These are phyloP conservation scores for Callipepla californica DNA, from an alignment of 2,113 vertebrate genomes.

Conservation along the genomic window DNA sequence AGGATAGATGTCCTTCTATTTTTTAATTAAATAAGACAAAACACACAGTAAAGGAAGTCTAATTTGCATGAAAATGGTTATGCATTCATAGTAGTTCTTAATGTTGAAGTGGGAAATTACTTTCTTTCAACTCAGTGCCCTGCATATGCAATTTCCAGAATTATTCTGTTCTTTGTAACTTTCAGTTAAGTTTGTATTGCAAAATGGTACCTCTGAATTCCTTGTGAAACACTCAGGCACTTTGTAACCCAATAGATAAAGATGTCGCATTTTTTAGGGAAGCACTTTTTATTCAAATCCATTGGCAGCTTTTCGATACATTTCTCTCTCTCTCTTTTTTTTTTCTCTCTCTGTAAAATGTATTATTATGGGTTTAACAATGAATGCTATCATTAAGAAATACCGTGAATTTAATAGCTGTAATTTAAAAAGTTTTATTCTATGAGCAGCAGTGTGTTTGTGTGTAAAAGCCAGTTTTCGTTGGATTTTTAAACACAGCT, in stretches of 20 bases:
- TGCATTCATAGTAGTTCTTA: not conserved
- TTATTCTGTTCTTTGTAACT: slow-evolving; percentile 30
- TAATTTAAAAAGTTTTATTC: slow-evolving; percentile 57
- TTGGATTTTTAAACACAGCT: slow-evolving; percentile 12
- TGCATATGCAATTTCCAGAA: slow-evolving; percentile 28
- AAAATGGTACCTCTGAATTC: slow-evolving; percentile 28
- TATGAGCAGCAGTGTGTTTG: not conserved
- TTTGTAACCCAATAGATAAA: slow-evolving; percentile 39
- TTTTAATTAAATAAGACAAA: slow-evolving; percentile 42
- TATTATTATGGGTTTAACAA: slow-evolving; percentile 38
- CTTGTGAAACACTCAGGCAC: slow-evolving; percentile 11
- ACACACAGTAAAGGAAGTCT: not conserved
- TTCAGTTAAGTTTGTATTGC: slow-evolving; percentile 30
- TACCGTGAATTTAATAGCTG: slow-evolving; percentile 9
- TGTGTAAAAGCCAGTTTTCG: slow-evolving; percentile 27
- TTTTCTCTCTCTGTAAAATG: not conserved
- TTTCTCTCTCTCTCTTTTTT: not conserved
- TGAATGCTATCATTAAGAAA: slow-evolving; percentile 51
- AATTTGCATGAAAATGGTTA: slow-evolving; percentile 37
- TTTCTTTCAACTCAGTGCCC: slow-evolving; percentile 27
- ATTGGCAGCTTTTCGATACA: slow-evolving; percentile 14
- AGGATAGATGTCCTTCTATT: not conserved
- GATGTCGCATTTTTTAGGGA: not conserved
- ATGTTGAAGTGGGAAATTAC: slow-evolving; percentile 29
- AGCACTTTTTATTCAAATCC: slow-evolving; percentile 46